These are phyloP conservation scores for Aeoliscus strigatus DNA, from an alignment of 2,797 vertebrate species.

Conservation along the genomic window DNA sequence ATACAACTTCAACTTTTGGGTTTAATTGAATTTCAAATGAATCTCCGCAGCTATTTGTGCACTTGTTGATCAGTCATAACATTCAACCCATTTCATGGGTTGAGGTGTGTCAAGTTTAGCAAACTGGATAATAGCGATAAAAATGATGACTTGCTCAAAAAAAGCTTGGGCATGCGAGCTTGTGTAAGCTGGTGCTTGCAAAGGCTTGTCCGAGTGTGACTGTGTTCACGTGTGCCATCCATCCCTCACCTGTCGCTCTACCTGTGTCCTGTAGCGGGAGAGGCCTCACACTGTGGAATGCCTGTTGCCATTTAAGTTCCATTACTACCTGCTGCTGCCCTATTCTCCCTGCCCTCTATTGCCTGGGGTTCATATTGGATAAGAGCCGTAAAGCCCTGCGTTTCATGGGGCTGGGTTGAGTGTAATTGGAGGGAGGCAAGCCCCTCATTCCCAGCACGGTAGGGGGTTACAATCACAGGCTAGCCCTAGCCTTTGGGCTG, in stretches of 20 bases:
- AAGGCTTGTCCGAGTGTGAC: constrained; percentile 18
- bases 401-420: constrained; percentile 70
- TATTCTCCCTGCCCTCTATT: constrained; percentile 76
- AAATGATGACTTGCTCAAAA: neutral
- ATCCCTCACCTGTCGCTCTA: constrained; percentile 49
- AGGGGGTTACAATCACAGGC: constrained; percentile 82
- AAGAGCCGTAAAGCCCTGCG: constrained; percentile 76
- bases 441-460: constrained; percentile 73
- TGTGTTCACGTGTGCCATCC: constrained; percentile 28
- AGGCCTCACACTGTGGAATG: constrained; percentile 74
- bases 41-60: neutral
- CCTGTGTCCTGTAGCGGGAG: constrained; percentile 56
- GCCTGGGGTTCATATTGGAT: constrained; percentile 82
- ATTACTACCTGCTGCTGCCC: constrained; percentile 82
- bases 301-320: constrained; percentile 78
- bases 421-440: constrained; percentile 80
- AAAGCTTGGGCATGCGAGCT: neutral
- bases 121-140: neutral
- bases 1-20: no score
- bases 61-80: neutral
- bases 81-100: no score
- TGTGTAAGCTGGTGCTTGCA: constrained; percentile 8
- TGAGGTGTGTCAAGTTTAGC: no score
- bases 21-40: no score
- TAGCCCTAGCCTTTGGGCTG: constrained; percentile 83